Evolutionary conservation across 2,797 vertebrate genomes (phyloP).

Genomic region (Coregonus sp.): DNA sequence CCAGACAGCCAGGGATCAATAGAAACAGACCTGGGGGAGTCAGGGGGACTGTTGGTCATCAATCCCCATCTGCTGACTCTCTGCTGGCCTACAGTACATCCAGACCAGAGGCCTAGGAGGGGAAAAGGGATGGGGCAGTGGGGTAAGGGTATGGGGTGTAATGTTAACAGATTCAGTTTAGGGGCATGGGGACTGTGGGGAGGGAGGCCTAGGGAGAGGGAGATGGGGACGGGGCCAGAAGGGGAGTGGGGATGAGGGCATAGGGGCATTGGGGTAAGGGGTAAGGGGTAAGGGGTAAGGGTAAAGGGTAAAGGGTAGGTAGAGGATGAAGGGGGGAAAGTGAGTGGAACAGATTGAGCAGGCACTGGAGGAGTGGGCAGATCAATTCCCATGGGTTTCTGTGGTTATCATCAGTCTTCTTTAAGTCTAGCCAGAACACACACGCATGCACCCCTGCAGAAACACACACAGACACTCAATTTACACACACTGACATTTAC

Average conservation of each 20-base stretch:
- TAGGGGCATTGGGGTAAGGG: not conserved
- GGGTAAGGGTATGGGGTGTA: not conserved
- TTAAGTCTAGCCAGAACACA: not conserved
- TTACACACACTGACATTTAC: not conserved
- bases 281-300: too few relatives aligned
- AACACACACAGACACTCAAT: not conserved
- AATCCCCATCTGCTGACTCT: constrained; percentile 7
- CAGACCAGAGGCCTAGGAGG: not conserved
- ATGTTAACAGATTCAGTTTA: not conserved
- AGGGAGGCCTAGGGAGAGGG: not conserved
- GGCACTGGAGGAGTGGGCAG: not conserved
- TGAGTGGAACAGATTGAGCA: not conserved
- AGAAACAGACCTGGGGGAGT: not conserved
- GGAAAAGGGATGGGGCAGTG: not conserved
- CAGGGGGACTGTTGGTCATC: not conserved
- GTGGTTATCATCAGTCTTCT: not conserved
- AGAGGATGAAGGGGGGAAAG: not conserved
- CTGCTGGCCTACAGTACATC: not conserved
- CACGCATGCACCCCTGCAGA: not conserved
- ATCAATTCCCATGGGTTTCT: not conserved
- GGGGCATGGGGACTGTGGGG: not conserved
- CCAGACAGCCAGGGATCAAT: not conserved
- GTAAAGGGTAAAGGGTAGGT: not conserved
- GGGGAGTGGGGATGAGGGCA: too few relatives aligned
- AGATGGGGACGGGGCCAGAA: too few relatives aligned